Conservation (phyloP, 1,140 invertebrate genomes). For the Diprion similis region DNA sequence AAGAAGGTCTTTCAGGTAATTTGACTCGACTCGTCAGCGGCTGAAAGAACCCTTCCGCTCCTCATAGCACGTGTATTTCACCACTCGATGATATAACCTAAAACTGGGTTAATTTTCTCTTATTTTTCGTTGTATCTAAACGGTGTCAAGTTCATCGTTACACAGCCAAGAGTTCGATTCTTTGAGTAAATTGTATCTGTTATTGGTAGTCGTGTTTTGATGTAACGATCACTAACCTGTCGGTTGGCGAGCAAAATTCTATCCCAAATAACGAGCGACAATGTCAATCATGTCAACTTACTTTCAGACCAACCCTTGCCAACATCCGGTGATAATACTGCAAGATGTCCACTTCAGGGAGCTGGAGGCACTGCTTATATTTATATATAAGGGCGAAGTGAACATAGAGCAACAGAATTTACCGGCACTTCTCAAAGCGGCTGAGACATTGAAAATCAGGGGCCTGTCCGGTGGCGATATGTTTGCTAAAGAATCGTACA, state of each 20-base stretch:
- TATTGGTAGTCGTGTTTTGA: background rate
- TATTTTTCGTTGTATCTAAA: background rate
- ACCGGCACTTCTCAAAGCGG: constrained; percentile 68
- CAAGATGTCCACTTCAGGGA: constrained; percentile 70
- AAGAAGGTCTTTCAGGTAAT: constrained; percentile 71
- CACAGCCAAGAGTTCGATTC: background rate
- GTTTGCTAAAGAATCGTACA: constrained; percentile 53
- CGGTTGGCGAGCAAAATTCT: no score
- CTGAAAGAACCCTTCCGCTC: constrained; percentile 18
- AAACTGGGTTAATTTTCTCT: background rate
- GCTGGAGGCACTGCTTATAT: constrained; percentile 66
- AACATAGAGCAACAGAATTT: constrained; percentile 72
- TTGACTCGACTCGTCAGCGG: background rate
- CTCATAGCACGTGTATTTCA: background rate
- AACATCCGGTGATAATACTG: constrained; percentile 73
- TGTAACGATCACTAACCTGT: background rate
- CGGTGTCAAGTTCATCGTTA: background rate
- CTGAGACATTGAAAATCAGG: constrained; percentile 69
- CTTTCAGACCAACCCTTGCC: constrained; percentile 70
- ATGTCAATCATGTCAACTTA: constrained; percentile 40
- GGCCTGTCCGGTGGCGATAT: constrained; percentile 65
- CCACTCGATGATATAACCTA: constrained; percentile 8
- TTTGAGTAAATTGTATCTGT: constrained; percentile 13
- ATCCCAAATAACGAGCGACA: no score
- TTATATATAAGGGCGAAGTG: constrained; percentile 74